Evolutionary conservation across 2,113 vertebrate species (phyloP).

Genomic region (Verasper variegatus): DNA sequence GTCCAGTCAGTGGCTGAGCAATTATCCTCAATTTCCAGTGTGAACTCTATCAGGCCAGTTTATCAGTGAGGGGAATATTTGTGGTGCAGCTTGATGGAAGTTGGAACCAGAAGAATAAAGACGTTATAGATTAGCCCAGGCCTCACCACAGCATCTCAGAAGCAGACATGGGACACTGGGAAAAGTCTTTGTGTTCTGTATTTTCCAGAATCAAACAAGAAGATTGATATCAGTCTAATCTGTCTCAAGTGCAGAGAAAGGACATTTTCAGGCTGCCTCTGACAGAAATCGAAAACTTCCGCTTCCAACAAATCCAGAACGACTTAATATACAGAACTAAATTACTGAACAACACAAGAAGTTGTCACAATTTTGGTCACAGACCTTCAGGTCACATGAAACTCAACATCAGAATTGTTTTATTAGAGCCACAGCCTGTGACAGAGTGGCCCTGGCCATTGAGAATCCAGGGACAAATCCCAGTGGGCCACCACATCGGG

Average conservation of each 20-base stretch:
- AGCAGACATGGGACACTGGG: not conserved
- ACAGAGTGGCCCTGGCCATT: too few relatives aligned
- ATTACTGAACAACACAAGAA: not conserved
- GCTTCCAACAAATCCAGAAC: not conserved
- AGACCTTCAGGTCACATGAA: too few relatives aligned
- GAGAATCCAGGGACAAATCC: too few relatives aligned
- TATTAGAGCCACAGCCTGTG: too few relatives aligned
- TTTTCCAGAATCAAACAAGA: not conserved
- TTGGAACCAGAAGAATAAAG: slow-evolving; percentile 20
- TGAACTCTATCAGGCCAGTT: not conserved
- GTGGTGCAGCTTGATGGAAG: slow-evolving; percentile 2
- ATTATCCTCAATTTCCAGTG: slow-evolving; percentile 8
- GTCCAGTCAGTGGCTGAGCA: slow-evolving; percentile 6
- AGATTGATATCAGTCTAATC: not conserved
- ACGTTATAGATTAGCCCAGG: slow-evolving; percentile 5
- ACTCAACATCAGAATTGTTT: too few relatives aligned
- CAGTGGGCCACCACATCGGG: too few relatives aligned
- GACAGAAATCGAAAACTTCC: not conserved
- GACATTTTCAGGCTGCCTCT: not conserved
- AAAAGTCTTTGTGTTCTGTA: not conserved
- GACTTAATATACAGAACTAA: not conserved
- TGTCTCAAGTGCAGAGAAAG: not conserved
- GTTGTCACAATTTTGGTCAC: too few relatives aligned
- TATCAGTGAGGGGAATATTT: slow-evolving; percentile 12
- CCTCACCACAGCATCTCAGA: not conserved